A percentile compares a stretch with the other conserved stretches of the same genome.
Conservation (phyloP, 2,888 invertebrate genomes). For the Gastracanthus pulcherrimus region DNA sequence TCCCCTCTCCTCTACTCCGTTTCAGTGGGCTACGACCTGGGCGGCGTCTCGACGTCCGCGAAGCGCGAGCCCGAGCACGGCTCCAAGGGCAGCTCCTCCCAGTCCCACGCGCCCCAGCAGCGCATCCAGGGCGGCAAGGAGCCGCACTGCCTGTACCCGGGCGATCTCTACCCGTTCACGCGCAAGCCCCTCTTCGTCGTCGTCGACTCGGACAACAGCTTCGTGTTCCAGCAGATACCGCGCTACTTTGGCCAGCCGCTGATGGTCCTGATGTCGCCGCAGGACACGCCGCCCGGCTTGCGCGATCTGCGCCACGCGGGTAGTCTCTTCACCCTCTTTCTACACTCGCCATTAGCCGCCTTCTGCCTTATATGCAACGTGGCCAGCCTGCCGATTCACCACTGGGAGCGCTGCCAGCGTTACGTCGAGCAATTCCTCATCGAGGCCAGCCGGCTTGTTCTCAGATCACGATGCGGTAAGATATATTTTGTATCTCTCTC, state of each 20-base stretch:
- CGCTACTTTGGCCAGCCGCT: conserved; percentile 95
- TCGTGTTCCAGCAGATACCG: conserved; percentile 94
- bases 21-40: conserved; percentile 92
- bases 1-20: conserved; percentile 31
- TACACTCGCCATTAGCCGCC: conserved; percentile 95
- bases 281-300: conserved; percentile 91
- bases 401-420: conserved; percentile 94
- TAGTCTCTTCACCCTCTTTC: conserved; percentile 95
- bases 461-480: conserved; percentile 89
- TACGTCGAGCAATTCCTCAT: conserved; percentile 93
- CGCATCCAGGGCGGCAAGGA: conserved; percentile 81
- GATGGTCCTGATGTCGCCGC: conserved; percentile 95
- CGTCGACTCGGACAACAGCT: conserved; percentile 97
- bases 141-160: conserved; percentile 92
- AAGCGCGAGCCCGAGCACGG: conserved; percentile 84
- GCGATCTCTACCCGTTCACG: conserved; percentile 95
- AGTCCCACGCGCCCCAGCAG: conserved; percentile 51
- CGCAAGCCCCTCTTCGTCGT: conserved; percentile 95
- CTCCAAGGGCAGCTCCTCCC: conserved; percentile 67
- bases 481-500: not conserved
- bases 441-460: conserved; percentile 91
- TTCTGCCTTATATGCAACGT: conserved; percentile 95
- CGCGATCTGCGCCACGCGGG: conserved; percentile 91
- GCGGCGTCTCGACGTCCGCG: conserved; percentile 93
- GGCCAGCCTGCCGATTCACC: conserved; percentile 88